Evolutionary conservation across 2,888 invertebrate species (phyloP).

Genomic region (Spatulosminthurus flaviceps): DNA sequence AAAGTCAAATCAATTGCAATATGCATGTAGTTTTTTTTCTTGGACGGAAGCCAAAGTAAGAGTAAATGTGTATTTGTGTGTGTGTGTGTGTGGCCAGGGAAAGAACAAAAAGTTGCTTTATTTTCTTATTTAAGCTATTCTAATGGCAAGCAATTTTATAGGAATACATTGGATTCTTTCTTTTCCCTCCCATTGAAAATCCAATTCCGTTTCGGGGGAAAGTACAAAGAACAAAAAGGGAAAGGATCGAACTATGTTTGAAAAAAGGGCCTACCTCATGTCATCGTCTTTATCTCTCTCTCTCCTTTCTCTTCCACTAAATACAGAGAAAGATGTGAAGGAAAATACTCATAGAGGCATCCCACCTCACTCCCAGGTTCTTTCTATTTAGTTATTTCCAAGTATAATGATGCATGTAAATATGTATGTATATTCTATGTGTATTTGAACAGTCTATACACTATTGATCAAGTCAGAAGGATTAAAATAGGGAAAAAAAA

Average conservation of each 20-base stretch:
- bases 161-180: neutral
- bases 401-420: too few relatives aligned
- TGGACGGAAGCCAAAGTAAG: conserved; percentile 16
- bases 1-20: conserved; percentile 19
- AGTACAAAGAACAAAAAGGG: neutral
- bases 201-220: too few relatives aligned
- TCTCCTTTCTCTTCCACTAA: neutral
- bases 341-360: too few relatives aligned
- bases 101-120: conserved; percentile 15
- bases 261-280: conserved; percentile 5
- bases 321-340: too few relatives aligned
- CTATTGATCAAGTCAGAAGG: neutral
- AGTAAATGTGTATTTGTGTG: neutral
- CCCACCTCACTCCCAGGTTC: too few relatives aligned
- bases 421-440: neutral
- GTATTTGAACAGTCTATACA: neutral
- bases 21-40: neutral
- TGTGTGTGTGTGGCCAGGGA: too few relatives aligned
- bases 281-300: neutral
- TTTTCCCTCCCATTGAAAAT: neutral
- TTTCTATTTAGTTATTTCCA: too few relatives aligned
- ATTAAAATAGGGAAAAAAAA: neutral
- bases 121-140: conserved; percentile 27
- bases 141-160: conserved; percentile 8
- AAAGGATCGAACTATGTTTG: too few relatives aligned